These are phyloP conservation scores for Gobius niger DNA, from an alignment of 2,113 vertebrate genomes.

Conservation along the genomic window DNA sequence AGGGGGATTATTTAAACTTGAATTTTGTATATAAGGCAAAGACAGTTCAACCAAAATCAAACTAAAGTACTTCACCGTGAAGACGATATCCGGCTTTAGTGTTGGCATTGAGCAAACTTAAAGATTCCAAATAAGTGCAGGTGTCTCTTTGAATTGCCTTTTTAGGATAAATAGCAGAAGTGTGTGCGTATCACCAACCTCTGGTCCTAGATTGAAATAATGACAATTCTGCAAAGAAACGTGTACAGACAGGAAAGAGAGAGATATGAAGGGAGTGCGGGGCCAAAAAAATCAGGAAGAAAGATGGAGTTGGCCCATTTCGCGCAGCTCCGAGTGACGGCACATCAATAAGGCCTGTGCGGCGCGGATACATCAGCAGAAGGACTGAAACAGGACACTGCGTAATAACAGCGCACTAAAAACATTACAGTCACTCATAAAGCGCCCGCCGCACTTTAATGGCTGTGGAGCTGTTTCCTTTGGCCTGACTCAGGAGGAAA, in stretches of 20 bases:
- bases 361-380: conserved; percentile 50
- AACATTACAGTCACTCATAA: conserved; percentile 72
- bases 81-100: background rate
- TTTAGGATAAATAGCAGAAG: background rate
- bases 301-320: conserved; percentile 28
- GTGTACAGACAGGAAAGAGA: conserved; percentile 7
- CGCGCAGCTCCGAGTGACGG: conserved; percentile 28
- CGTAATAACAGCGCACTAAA: conserved; percentile 70
- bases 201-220: conserved; percentile 15
- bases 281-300: conserved; percentile 16
- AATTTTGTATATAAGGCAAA: background rate
- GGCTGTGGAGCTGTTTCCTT: conserved; percentile 67
- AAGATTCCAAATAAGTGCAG: background rate
- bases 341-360: conserved; percentile 47
- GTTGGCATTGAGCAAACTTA: background rate
- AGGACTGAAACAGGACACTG: conserved; percentile 63
- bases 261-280: conserved; percentile 4
- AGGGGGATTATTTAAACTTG: too few relatives aligned
- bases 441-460: conserved; percentile 60
- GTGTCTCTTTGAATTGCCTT: background rate
- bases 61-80: background rate
- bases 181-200: background rate
- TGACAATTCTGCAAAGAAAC: conserved; percentile 13
- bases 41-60: background rate
- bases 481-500: conserved; percentile 40